A percentile compares a stretch with the other conserved stretches of the same genome.
Evolutionary conservation across 2,888 invertebrate genomes (phyloP).

Genomic region (Ophioninae sp.): DNA sequence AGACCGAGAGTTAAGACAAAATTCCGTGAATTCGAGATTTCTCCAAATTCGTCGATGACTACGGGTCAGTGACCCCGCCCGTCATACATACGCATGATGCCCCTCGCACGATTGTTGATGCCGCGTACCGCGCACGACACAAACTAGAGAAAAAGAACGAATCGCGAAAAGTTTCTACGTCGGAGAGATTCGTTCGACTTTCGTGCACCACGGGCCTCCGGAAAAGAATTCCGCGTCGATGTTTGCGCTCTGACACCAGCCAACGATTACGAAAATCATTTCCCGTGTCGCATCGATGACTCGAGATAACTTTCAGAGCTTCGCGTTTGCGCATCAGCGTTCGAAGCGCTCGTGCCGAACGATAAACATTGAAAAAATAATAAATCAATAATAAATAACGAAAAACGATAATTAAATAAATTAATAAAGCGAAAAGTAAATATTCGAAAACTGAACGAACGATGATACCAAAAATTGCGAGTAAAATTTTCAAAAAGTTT

Average conservation of each 20-base stretch:
- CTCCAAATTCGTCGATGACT: conserved; percentile 30
- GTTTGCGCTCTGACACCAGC: not conserved
- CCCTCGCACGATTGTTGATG: not conserved
- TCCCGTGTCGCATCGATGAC: not conserved
- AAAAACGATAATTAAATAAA: too few species aligned
- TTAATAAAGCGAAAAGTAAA: too few species aligned
- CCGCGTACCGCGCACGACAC: conserved; percentile 1
- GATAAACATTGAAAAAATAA: not conserved
- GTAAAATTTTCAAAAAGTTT: too few species aligned
- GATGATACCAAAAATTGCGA: too few species aligned
- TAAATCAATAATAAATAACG: not conserved
- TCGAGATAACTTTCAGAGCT: not conserved
- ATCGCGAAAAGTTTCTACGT: not conserved
- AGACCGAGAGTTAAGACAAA: not conserved
- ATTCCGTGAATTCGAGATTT: conserved; percentile 17
- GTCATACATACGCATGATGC: not conserved
- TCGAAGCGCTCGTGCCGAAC: not conserved
- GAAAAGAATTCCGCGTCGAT: not conserved
- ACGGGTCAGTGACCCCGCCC: conserved; percentile 15
- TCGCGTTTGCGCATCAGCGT: not conserved
- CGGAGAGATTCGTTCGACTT: not conserved
- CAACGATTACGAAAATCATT: conserved; percentile 1
- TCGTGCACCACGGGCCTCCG: not conserved
- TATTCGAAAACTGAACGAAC: too few species aligned
- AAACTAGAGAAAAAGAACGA: not conserved